Base-by-base conservation (phyloP, 2,113 vertebrate species). In the Otocyon megalotis region DNA sequence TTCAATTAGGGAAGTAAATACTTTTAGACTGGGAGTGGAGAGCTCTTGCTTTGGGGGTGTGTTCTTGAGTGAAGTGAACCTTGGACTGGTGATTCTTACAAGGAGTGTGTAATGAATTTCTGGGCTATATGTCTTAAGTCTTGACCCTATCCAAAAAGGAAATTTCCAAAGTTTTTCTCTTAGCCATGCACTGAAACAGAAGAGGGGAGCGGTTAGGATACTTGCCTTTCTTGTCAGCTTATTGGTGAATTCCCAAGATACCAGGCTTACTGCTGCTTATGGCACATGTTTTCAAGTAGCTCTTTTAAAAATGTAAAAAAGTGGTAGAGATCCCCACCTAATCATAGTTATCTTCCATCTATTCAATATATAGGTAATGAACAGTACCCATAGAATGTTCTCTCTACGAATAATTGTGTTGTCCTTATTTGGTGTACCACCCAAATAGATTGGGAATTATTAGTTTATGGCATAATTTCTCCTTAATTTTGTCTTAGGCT, bases 301-400 rank as follows among this genome's bases (percentile, higher is more conserved):
- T 19, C 35, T 77, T 93, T 67, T 76, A 65, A 82, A 90, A 37
- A 79, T 30, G 35, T 79, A 93, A 96, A 67, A 65, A 37, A 89
- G 74, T 16, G 37, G 22, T 43, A 62, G 85, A 48, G 54, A 60
- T 82, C 1, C 24, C 8, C 63, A n/a, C 0, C 28, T 69, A 32
- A 32, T 15, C 65, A 50, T 1, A 63, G 35, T 54, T 86, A 65
- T 37, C 54, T 30, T 65, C 90, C 69, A 72, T 53, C 67, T 89
- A 35, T 63, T 71, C 62, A 92, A 20, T 35, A 65, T 19, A 58
- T 5, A 77, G 11, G 56, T 56, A 72, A 89, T 58, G 65, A 54
- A 90, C 63, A 50, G 71, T 85, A 16, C 10, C 3, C 3, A 22
- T 1, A 30, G 79, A n/a, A 43, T 48, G 32, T 8, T 20, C 12